These are phyloP conservation scores for Noctua janthe DNA, from an alignment of 2,888 invertebrate species.

Conservation along the genomic window DNA sequence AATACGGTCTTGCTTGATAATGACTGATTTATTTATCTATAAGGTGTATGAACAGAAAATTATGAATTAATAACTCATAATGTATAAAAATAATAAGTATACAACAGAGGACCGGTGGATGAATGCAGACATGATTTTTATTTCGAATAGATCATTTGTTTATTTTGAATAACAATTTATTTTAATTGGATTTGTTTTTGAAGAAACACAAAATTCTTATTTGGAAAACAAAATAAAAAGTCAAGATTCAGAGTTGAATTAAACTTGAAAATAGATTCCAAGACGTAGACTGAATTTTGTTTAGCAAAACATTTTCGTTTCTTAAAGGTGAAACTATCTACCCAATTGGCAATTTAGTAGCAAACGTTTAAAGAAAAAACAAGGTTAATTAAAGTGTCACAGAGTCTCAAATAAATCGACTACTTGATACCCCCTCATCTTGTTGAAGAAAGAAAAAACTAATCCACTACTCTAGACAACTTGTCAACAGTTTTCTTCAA, in stretches of 20 bases:
- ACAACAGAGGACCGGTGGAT: background rate
- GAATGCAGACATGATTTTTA: background rate
- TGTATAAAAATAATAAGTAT: background rate
- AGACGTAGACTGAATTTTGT: background rate
- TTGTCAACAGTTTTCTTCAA: conserved; percentile 17
- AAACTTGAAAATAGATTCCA: background rate
- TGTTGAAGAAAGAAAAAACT: conserved; percentile 51
- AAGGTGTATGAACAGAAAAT: background rate
- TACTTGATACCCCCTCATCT: conserved; percentile 45
- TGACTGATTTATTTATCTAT: background rate
- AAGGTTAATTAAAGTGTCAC: conserved; percentile 51
- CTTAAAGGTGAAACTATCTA: conserved; percentile 14
- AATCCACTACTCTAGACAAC: conserved; percentile 21
- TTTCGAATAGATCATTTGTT: background rate
- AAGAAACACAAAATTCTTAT: background rate
- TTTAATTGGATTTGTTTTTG: background rate
- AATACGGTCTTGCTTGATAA: background rate
- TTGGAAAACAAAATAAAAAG: background rate
- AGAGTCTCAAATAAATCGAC: conserved; percentile 41
- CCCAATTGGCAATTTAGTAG: conserved; percentile 29
- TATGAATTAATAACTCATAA: background rate
- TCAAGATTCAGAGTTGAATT: background rate
- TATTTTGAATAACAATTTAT: background rate
- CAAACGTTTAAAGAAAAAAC: conserved; percentile 21
- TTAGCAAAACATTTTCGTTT: conserved; percentile 14